These are phyloP conservation scores for Arrhopalites spinosus DNA, from an alignment of 2,888 invertebrate species.

Conservation along the genomic window DNA sequence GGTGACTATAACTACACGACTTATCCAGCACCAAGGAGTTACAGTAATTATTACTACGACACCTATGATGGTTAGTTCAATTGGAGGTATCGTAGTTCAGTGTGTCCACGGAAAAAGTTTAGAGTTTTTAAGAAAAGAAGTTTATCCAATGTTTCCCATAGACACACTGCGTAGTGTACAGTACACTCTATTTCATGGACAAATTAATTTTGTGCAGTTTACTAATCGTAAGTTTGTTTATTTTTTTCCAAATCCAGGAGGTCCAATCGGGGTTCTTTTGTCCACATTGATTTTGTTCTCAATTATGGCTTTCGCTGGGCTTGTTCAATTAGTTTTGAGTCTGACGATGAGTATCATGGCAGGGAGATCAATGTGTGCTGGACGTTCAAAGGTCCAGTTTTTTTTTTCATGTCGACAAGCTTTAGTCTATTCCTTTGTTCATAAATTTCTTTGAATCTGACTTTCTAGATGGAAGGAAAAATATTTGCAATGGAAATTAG, in stretches of 20 bases:
- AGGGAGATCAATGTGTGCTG: conserved; percentile 46
- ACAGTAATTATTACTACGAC: neutral
- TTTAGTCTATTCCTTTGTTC: too few relatives aligned
- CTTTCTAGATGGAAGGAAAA: conserved; percentile 23
- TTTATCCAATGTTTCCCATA: too few relatives aligned
- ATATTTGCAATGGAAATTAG: conserved; percentile 23
- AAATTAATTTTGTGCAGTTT: too few relatives aligned
- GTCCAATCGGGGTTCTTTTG: too few relatives aligned
- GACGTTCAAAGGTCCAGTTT: conserved; percentile 43
- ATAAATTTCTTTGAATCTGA: neutral
- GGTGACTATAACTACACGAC: neutral
- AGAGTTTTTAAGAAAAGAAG: too few relatives aligned
- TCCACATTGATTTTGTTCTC: neutral
- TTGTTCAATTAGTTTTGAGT: conserved; percentile 40
- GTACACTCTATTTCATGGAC: too few relatives aligned
- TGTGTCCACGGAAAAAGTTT: neutral
- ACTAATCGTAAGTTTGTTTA: too few relatives aligned
- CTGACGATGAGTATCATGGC: conserved; percentile 45
- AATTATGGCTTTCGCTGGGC: conserved; percentile 30
- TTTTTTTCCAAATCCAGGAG: too few relatives aligned
- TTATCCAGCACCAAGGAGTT: neutral
- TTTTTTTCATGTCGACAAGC: too few relatives aligned
- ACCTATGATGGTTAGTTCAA: neutral
- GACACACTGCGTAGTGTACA: too few relatives aligned
- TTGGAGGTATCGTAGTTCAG: neutral